Percentiles rank a stretch among this genome's conserved stretches.
phyloP scores from a whole-genome alignment of 2,888 invertebrate species.

The Neoitamus cyanurus region DNA sequence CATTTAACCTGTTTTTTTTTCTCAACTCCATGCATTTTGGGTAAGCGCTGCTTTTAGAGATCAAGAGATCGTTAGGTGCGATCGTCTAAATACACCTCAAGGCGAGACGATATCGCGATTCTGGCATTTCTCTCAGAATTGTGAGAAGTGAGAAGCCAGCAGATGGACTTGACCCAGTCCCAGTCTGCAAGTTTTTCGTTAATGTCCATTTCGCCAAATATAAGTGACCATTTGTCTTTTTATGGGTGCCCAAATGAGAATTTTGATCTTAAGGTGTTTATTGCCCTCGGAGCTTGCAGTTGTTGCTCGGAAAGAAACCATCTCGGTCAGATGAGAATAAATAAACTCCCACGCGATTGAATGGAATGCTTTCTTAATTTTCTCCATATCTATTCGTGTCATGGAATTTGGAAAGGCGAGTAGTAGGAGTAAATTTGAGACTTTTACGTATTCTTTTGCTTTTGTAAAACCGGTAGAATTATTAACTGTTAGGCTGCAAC shows the following conservation, averaged over 20 bases:
- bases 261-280: neutral
- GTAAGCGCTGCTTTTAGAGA: neutral
- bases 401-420: neutral
- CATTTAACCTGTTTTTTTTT: neutral
- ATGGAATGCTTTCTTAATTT: neutral
- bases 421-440: neutral
- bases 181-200: neutral
- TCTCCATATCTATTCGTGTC: neutral
- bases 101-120: neutral
- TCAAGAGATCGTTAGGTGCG: neutral
- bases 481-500: neutral
- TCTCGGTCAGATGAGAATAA: neutral
- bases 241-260: neutral
- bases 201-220: neutral
- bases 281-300: neutral
- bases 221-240: neutral
- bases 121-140: neutral
- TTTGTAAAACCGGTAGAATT: neutral
- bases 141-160: neutral
- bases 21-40: neutral
- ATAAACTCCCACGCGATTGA: neutral
- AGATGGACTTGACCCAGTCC: slow-evolving; percentile 26
- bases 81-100: neutral
- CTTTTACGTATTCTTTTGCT: neutral
- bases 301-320: neutral